A percentile compares a stretch with the other conserved stretches of the same genome.
These are phyloP conservation scores for Diloba caeruleocephala DNA, from an alignment of 2,888 invertebrate genomes.

Conservation along the genomic window DNA sequence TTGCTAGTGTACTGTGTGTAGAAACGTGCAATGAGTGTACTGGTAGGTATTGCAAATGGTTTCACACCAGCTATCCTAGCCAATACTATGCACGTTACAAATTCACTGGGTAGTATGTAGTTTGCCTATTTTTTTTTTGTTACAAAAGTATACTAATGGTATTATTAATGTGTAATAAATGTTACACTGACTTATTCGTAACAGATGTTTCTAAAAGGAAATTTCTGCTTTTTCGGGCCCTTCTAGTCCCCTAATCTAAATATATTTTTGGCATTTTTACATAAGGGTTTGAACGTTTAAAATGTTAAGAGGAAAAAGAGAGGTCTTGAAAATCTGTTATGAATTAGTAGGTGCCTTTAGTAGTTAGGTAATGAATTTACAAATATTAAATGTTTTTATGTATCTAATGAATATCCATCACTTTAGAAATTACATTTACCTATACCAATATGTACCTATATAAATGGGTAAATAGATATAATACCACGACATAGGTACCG, in stretches of 20 bases:
- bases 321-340: background rate
- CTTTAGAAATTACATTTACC: background rate
- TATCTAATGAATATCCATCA: constrained; percentile 4
- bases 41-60: background rate
- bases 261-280: constrained; percentile 16
- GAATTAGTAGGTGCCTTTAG: constrained; percentile 9
- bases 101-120: background rate
- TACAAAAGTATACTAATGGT: constrained; percentile 1
- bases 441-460: no score
- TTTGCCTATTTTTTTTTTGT: background rate
- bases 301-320: constrained; percentile 2
- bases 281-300: constrained; percentile 4
- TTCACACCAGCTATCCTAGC: background rate
- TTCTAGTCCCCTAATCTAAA: constrained; percentile 23
- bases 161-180: constrained; percentile 5
- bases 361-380: no score
- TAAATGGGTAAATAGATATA: no score
- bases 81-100: background rate
- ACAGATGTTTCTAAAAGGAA: background rate
- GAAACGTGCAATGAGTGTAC: background rate
- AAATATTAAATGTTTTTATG: no score
- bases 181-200: background rate
- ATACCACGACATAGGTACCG: no score
- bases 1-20: no score
- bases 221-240: constrained; percentile 11